Base-by-base conservation (phyloP, 1,140 invertebrate genomes). In the Triops cancriformis region DNA sequence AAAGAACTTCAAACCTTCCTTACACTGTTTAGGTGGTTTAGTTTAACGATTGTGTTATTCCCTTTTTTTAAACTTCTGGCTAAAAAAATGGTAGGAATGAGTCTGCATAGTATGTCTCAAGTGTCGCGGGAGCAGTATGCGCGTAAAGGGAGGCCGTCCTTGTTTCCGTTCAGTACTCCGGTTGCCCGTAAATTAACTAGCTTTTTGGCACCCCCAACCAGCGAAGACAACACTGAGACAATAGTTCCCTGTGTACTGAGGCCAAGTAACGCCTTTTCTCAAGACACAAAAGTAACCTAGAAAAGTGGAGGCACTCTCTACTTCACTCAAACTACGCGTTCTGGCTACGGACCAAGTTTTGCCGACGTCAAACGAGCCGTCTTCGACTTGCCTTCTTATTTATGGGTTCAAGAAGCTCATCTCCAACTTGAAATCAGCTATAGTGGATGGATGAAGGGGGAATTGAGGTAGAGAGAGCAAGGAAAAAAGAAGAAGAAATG, bases 321-420 rank as follows among this genome's bases (percentile, higher is more conserved):
- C 51, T 23, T 64, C 51, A n/a, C 23, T 64, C 51, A 64, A 64
- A 23, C 45, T 64, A 64, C 51, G 51, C 18, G 51, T 64, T 23
- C 51, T 64, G 51, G 51, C 51, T 18, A 6, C 10, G 18, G 51
- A 64, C 51, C 51, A 64, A 64, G 31, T 64, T 64, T 64, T 64
- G 18, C 23, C 51, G n/a, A 64, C 51, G 23, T 23, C 51, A 64
- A 37, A 64, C 45, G 51, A 64, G 23, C 51, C 2, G 51, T 64
- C 51, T 64, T 64, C 51, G 9, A 64, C 51, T 64, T 18, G n/a
- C 23, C 51, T 23, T 64, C 51, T 64, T 64, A 64, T 64, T 23
- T 64, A 64, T 64, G 51, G 51, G 51, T 64, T 64, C 51, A 64
- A 64, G 51, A 64, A 64, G 51, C 51, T 64, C 51, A 64, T 64